Conservation (phyloP, 2,113 vertebrate species). For the Oceanodroma tethys region DNA sequence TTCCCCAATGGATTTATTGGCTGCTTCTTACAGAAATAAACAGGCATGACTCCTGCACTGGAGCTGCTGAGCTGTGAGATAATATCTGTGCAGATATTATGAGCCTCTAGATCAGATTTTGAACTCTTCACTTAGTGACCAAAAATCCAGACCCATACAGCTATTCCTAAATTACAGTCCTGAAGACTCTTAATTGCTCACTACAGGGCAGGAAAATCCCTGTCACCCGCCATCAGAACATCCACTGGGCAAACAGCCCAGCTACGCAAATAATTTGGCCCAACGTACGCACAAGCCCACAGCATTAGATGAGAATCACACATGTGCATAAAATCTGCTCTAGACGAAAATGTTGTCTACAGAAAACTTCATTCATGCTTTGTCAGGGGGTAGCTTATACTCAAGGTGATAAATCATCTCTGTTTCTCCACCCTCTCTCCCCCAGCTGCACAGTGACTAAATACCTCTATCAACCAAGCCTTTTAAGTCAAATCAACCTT, state of each 20-base stretch:
- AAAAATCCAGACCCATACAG: background rate
- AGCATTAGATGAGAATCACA: slow-evolving; percentile 31
- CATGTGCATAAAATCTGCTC: slow-evolving; percentile 24
- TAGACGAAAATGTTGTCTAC: background rate
- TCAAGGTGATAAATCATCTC: slow-evolving; percentile 35
- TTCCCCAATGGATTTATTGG: background rate
- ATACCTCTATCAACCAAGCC: slow-evolving; percentile 17
- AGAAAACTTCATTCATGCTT: slow-evolving; percentile 39
- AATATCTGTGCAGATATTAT: background rate
- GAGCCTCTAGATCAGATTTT: background rate
- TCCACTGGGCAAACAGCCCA: slow-evolving; percentile 31
- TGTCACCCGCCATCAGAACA: slow-evolving; percentile 28
- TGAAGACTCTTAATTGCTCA: background rate
- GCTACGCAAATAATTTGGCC: slow-evolving; percentile 45
- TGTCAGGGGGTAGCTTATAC: slow-evolving; percentile 1
- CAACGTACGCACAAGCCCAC: background rate
- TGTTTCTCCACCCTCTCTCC: background rate
- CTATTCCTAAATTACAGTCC: background rate
- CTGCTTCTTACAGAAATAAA: background rate
- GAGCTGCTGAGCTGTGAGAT: background rate
- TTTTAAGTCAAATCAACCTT: slow-evolving; percentile 68
- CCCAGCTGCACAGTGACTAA: slow-evolving; percentile 34
- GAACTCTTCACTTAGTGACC: background rate
- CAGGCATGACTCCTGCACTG: background rate
- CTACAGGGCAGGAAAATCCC: background rate